Conservation (phyloP, 2,113 vertebrate species). For the Petrocephalus zakoni region DNA sequence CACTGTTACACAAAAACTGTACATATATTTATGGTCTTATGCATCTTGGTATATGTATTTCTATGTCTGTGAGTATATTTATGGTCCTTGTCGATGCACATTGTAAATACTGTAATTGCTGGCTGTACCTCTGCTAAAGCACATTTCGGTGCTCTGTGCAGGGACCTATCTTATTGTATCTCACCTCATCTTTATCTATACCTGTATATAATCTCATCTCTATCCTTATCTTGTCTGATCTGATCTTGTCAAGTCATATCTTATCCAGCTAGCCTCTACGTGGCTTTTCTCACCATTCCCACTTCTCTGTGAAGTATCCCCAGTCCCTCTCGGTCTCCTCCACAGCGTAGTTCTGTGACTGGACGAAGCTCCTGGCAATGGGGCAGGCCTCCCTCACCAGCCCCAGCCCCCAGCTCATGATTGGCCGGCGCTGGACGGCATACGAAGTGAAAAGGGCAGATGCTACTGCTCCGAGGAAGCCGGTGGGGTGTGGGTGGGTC, state of each 20-base stretch:
- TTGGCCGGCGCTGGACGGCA: slow-evolving; percentile 61
- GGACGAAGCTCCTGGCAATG: slow-evolving; percentile 57
- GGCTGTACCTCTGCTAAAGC: neutral
- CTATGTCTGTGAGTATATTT: neutral
- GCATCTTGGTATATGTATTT: neutral
- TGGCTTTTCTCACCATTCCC: slow-evolving; percentile 58
- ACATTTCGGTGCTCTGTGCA: neutral
- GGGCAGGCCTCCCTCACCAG: slow-evolving; percentile 67
- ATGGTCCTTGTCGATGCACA: neutral
- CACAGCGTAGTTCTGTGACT: slow-evolving; percentile 42
- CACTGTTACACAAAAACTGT: neutral
- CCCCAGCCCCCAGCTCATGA: slow-evolving; percentile 64
- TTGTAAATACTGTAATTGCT: neutral
- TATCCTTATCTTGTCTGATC: neutral
- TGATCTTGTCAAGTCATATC: neutral
- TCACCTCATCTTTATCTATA: neutral
- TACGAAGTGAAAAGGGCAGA: slow-evolving; percentile 67
- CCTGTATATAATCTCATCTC: neutral
- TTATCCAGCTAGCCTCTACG: neutral
- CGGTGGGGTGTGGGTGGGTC: slow-evolving; percentile 76
- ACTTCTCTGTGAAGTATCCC: slow-evolving; percentile 67
- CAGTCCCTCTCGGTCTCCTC: slow-evolving; percentile 63
- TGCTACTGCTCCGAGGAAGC: slow-evolving; percentile 67
- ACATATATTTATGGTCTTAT: neutral
- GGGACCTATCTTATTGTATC: neutral